Evolutionary conservation across 2,797 vertebrate genomes (phyloP).

Genomic region (Manis javanica): DNA sequence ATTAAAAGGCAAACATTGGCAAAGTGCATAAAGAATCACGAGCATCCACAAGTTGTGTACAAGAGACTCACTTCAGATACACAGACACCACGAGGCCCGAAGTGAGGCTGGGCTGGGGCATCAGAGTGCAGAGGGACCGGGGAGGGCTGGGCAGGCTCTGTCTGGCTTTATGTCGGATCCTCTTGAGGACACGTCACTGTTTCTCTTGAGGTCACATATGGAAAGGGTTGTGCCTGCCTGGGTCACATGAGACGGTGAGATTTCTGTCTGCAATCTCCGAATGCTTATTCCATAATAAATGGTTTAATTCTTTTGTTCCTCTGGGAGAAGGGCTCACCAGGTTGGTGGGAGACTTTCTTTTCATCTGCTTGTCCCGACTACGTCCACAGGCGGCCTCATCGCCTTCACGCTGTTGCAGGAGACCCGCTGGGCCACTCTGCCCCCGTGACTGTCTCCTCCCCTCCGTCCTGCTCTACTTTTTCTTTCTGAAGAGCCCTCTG

Average conservation of each 20-base stretch:
- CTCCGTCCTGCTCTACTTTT: too few relatives aligned
- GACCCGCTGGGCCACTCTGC: background rate
- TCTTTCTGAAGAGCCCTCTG: background rate
- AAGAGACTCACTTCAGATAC: background rate
- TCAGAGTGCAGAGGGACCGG: rapidly evolving
- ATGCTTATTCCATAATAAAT: rapidly evolving
- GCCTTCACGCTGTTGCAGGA: rapidly evolving
- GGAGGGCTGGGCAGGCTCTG: background rate
- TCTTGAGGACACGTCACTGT: background rate
- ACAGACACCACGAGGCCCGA: too few relatives aligned
- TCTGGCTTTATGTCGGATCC: rapidly evolving
- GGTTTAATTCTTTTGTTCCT: rapidly evolving
- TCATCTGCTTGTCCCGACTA: rapidly evolving
- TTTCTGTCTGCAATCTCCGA: background rate
- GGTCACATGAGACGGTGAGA: rapidly evolving
- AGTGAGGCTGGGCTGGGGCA: too few relatives aligned
- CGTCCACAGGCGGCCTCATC: too few relatives aligned
- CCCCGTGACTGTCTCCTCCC: background rate
- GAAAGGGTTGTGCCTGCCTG: background rate
- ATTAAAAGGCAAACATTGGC: background rate
- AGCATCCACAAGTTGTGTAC: background rate
- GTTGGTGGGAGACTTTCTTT: background rate
- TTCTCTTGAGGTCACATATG: rapidly evolving
- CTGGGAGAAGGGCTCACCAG: background rate
- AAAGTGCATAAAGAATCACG: background rate